phyloP scores from a whole-genome alignment of 2,888 invertebrate genomes.

The Dynastes maya region DNA sequence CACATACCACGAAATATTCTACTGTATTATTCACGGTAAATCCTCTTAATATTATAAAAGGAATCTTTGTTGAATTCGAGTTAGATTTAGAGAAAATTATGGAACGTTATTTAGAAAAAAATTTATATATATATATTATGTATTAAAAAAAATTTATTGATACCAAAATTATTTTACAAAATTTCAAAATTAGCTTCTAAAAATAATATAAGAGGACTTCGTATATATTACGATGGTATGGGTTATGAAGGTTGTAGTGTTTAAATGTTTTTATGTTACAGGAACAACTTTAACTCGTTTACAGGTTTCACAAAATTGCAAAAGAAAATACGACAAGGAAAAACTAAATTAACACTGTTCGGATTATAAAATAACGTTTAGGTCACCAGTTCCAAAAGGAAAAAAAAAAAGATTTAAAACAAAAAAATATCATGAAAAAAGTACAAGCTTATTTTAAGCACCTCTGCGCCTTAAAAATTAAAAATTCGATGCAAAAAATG shows the following conservation, averaged over 20 bases:
- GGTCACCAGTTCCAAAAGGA: conserved; percentile 73
- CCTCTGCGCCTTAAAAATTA: conserved; percentile 80
- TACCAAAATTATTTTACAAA: not conserved
- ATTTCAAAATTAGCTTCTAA: conserved; percentile 10
- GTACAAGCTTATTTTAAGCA: conserved; percentile 83
- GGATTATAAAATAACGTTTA: conserved; percentile 70
- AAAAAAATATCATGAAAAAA: conserved; percentile 76
- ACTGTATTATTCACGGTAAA: conserved; percentile 31
- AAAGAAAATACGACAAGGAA: conserved; percentile 52
- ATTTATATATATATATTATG: conserved; percentile 7
- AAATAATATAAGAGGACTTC: conserved; percentile 19
- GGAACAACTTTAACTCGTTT: conserved; percentile 64
- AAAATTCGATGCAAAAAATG: conserved; percentile 72
- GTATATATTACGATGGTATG: conserved; percentile 39
- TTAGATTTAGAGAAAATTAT: conserved; percentile 19
- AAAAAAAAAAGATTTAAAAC: conserved; percentile 59
- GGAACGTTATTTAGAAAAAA: conserved; percentile 27
- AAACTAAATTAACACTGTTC: conserved; percentile 65
- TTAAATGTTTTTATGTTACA: conserved; percentile 67
- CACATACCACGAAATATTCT: conserved; percentile 36
- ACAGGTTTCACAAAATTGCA: conserved; percentile 63
- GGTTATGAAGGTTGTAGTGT: conserved; percentile 61
- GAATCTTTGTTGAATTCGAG: not conserved
- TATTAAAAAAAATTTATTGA: not conserved
- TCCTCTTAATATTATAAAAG: not conserved